Evolutionary conservation across 2,797 vertebrate genomes (phyloP), one percentile per base, ranked within the genome.

Genomic region (Sebastes taczanowskii): DNA sequence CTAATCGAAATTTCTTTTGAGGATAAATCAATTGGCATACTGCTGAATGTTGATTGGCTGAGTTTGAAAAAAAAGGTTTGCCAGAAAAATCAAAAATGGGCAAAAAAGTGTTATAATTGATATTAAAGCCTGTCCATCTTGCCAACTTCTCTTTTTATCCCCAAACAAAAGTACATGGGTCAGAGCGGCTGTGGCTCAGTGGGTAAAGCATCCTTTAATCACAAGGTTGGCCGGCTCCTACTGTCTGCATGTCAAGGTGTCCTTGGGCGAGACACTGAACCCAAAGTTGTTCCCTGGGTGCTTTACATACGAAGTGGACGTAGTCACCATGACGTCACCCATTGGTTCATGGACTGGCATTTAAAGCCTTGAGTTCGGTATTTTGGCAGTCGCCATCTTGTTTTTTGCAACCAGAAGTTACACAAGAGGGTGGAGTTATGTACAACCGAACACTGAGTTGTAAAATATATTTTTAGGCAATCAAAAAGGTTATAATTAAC

Each of bases 51-150:
- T 56, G 52, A 85, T 80, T 79, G 67, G 68, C 49, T 59, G 70
- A 88, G 59, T 83, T 77, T 86, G 74, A 29, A 77, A 78, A 71
- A 65, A 67, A 63, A 64, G 2, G 16, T 75, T 83, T 70, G 76
- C 61, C 73, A 78, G 30, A 67, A 64, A 67, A 80, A 76, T 71
- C 14, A 38, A 83, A 80, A 77, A 38, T 81, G 25, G 25, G 32
- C 0, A 38, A 68, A 79, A 79, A 75, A 71, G 53, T 32, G 66
- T 71, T 34, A 11, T 76, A 78, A 67, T 49, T 64, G 22, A 71
- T 59, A 71, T 63, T 60, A 65, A 18, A 64, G 27, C 5, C 2
- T 38, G 14, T 74, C 66, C 11, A 42, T 56, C 52, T 74, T 67
- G 73, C 73, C 80, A 81, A 30, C 56, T 74, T 5, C 7, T n/a